Evolutionary conservation across 2,888 invertebrate genomes (phyloP), one percentile per base, ranked within the genome.

Genomic region (Lottia gigantea): DNA sequence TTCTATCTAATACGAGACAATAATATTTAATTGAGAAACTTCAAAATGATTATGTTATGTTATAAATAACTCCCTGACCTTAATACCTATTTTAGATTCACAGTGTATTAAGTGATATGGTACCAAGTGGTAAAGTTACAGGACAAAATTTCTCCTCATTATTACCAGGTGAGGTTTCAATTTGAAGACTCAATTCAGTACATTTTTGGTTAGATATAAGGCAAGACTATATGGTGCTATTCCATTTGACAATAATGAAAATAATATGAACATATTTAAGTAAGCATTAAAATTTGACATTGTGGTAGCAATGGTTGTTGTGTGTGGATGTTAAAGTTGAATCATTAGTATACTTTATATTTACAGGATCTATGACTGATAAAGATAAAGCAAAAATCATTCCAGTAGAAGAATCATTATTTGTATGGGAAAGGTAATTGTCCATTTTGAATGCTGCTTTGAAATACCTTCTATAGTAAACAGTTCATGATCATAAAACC

Each of bases 141-240:
- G 76, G 74, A 23, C 76, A 81, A 49, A 76, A 78, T n/a, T 74
- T 81, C 25, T 77, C 80, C 14, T 74, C 80, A 47, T 64, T 81
- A 12, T 71, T 81, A 16, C 77, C 78, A 71, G 79, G 79, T 80
- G 67, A 14, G 61, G 62, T 19, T 15, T 71, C 8, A 74, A 47
- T 40, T 64, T 49, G n/a, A n/a, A n/a, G n/a, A n/a, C n/a, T n/a
- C n/a, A n/a, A n/a, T n/a, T n/a, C n/a, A n/a, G n/a, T n/a, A n/a
- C n/a, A n/a, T n/a, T n/a, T n/a, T n/a, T n/a, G n/a, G n/a, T n/a
- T n/a, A n/a, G n/a, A n/a, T n/a, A n/a, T n/a, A n/a, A n/a, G n/a
- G n/a, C n/a, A n/a, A n/a, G n/a, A n/a, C n/a, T n/a, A n/a, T n/a
- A n/a, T n/a, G n/a, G n/a, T n/a, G n/a, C n/a, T n/a, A n/a, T n/a